Percentiles rank a stretch among this genome's conserved stretches.
Conservation (phyloP, 2,888 invertebrate genomes). For the Saturnia japonica region DNA sequence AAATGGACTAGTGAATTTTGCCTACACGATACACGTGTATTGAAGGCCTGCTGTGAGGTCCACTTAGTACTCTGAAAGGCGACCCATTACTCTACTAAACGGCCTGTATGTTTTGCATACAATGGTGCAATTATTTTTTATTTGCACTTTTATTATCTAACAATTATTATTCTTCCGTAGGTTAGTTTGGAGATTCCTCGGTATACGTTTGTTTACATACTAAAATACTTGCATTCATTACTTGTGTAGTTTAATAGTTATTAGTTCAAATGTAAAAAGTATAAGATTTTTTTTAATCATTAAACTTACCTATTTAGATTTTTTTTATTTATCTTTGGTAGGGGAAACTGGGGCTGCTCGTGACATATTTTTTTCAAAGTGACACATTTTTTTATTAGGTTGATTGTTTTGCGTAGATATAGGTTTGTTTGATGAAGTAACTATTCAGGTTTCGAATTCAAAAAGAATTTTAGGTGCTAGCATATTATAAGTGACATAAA, state of each 20-base stretch:
- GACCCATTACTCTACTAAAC: conserved; percentile 56
- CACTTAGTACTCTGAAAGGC: conserved; percentile 69
- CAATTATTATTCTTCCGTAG: conserved; percentile 42
- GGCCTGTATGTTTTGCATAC: conserved; percentile 73
- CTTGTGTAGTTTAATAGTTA: background rate
- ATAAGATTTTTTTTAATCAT: background rate
- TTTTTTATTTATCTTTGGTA: too few relatives aligned
- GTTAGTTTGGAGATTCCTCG: conserved; percentile 21
- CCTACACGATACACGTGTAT: conserved; percentile 14
- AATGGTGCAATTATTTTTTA: conserved; percentile 66
- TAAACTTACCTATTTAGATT: too few relatives aligned
- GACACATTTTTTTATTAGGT: too few relatives aligned
- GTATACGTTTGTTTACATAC: conserved; percentile 23
- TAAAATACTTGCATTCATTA: conserved; percentile 12
- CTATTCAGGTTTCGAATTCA: too few relatives aligned
- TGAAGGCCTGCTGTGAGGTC: conserved; percentile 61
- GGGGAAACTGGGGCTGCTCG: too few relatives aligned
- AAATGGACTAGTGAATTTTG: background rate
- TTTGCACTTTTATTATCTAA: conserved; percentile 49
- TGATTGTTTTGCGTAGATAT: too few relatives aligned
- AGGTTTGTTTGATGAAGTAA: too few relatives aligned
- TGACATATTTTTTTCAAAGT: too few relatives aligned
- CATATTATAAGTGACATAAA: too few relatives aligned
- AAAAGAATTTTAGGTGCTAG: too few relatives aligned
- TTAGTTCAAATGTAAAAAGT: background rate